A percentile compares a stretch with the other conserved stretches of the same genome.
These are phyloP conservation scores for Epinotia nisella DNA, from an alignment of 2,888 invertebrate genomes.

Conservation along the genomic window DNA sequence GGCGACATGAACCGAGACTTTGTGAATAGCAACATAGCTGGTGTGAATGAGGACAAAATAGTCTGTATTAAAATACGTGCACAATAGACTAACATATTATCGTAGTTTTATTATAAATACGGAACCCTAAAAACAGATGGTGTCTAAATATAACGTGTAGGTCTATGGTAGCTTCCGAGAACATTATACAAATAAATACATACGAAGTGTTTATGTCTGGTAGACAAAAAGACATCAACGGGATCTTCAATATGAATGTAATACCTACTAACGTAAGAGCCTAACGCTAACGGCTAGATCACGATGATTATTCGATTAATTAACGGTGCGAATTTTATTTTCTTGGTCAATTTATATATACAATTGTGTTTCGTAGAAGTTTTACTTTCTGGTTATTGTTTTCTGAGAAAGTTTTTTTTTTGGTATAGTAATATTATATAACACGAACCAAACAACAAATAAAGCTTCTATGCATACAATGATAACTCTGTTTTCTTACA, in stretches of 20 bases:
- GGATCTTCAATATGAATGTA: not conserved
- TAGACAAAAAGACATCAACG: conserved; percentile 24
- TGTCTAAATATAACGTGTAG: not conserved
- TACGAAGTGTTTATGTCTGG: not conserved
- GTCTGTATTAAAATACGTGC: not conserved
- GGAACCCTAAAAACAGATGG: conserved; percentile 7
- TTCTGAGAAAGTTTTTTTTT: not conserved
- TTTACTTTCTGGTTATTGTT: not conserved
- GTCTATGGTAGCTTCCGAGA: too few relatives aligned
- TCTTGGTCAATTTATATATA: not conserved
- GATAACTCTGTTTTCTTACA: too few relatives aligned
- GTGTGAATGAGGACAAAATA: too few relatives aligned
- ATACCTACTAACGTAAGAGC: not conserved
- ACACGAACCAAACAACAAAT: not conserved
- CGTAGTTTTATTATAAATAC: not conserved
- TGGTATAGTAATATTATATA: not conserved
- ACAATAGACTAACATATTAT: conserved; percentile 1
- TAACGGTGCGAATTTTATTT: not conserved
- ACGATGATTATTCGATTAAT: not conserved
- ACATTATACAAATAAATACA: not conserved
- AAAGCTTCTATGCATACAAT: too few relatives aligned
- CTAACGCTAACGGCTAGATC: too few relatives aligned
- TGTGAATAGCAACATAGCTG: too few relatives aligned
- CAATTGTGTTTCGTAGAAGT: not conserved
- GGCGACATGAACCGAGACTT: too few relatives aligned